These are phyloP conservation scores for Cephus nigrinus DNA, from an alignment of 2,888 invertebrate genomes.

Conservation along the genomic window DNA sequence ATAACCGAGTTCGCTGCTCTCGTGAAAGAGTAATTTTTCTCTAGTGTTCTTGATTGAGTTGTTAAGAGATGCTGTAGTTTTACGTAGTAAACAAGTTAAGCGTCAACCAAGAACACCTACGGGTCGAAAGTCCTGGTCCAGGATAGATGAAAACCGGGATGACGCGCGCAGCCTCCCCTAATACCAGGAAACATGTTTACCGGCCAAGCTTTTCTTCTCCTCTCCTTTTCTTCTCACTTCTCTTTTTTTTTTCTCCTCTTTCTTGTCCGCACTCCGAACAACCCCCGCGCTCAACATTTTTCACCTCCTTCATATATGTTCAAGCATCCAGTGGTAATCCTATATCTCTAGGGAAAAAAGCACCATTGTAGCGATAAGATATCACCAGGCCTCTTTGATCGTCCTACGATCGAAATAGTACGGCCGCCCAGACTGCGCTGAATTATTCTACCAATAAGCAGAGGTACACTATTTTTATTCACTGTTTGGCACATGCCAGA, in stretches of 20 bases:
- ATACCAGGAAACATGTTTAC: background rate
- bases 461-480: background rate
- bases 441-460: background rate
- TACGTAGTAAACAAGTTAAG: constrained; percentile 10
- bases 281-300: constrained; percentile 11
- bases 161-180: background rate
- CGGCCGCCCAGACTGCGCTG: background rate
- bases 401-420: background rate
- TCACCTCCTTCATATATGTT: constrained; percentile 1
- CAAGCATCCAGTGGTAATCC: background rate
- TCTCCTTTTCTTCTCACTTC: constrained; percentile 12
- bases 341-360: background rate
- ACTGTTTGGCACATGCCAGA: background rate
- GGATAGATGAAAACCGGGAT: background rate
- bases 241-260: background rate
- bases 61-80: constrained; percentile 3
- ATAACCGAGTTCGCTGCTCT: background rate
- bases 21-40: constrained; percentile 8
- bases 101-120: constrained; percentile 2
- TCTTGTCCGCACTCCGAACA: constrained; percentile 4
- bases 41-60: constrained; percentile 13
- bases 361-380: background rate
- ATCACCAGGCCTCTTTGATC: background rate
- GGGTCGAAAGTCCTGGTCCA: background rate
- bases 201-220: background rate